Percentiles rank a stretch among this genome's conserved stretches.
These are phyloP conservation scores for Otis tarda DNA, from an alignment of 2,113 vertebrate genomes.

Conservation along the genomic window DNA sequence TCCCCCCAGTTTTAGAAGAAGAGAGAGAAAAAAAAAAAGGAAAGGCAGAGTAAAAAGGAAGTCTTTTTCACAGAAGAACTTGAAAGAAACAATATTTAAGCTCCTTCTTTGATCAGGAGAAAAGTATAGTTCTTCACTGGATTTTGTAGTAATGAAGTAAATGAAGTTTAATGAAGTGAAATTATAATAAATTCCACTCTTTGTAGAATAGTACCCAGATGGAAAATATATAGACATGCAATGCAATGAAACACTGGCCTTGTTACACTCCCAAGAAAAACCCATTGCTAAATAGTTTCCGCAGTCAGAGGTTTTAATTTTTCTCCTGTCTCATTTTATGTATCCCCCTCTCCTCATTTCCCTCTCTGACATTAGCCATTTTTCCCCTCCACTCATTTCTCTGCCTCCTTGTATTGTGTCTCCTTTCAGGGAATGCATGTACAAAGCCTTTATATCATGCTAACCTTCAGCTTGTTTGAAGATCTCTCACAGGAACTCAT, in stretches of 20 bases:
- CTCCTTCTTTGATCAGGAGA: background rate
- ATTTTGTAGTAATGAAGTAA: background rate
- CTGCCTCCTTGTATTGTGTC: background rate
- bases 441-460: background rate
- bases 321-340: background rate
- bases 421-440: background rate
- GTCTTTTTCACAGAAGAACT: background rate
- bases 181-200: background rate
- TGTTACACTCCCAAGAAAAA: conserved; percentile 3
- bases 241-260: background rate
- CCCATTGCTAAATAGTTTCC: background rate
- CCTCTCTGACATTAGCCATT: background rate
- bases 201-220: background rate
- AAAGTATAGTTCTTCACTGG: background rate
- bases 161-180: background rate
- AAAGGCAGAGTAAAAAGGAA: background rate
- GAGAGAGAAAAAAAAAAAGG: background rate
- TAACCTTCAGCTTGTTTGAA: background rate
- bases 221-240: background rate
- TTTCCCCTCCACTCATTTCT: background rate
- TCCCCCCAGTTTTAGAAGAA: background rate
- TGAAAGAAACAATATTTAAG: background rate
- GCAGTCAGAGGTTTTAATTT: background rate
- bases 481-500: background rate
- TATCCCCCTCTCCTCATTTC: background rate